phyloP scores from a whole-genome alignment of 2,797 vertebrate genomes.

The Garrulus glandarius region DNA sequence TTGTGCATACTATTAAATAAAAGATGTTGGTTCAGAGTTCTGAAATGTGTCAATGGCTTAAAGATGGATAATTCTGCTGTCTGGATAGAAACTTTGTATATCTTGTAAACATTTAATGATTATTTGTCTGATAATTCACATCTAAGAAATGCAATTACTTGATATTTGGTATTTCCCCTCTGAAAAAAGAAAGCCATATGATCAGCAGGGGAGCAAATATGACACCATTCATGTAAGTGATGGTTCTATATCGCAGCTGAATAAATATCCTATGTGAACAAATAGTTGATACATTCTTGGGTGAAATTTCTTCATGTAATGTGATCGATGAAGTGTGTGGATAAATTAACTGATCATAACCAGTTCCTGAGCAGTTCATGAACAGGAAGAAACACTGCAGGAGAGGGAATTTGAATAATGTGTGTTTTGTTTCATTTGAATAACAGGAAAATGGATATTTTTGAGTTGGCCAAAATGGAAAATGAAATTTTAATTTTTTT shows the following conservation, averaged over 20 bases:
- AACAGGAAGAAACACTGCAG: background rate
- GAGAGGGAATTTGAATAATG: background rate
- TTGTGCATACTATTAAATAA: background rate
- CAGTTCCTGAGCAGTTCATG: background rate
- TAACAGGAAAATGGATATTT: background rate
- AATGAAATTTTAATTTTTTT: background rate
- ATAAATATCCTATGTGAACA: background rate
- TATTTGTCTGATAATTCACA: background rate
- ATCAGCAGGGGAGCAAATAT: background rate
- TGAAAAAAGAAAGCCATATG: background rate
- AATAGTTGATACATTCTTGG: background rate
- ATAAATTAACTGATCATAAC: constrained; percentile 24
- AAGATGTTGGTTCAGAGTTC: background rate
- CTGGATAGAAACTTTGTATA: background rate
- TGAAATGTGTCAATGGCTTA: background rate
- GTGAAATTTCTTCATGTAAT: background rate
- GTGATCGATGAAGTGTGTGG: background rate
- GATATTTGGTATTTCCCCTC: background rate
- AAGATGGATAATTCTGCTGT: background rate
- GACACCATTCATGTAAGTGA: background rate
- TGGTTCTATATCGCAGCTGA: background rate
- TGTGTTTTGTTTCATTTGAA: background rate
- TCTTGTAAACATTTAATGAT: background rate
- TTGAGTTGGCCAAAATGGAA: background rate
- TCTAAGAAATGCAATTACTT: background rate